Percentiles rank a stretch among this genome's conserved stretches.
Conservation (phyloP, 2,888 invertebrate species). For the Drosophila nr. perissopoda region DNA sequence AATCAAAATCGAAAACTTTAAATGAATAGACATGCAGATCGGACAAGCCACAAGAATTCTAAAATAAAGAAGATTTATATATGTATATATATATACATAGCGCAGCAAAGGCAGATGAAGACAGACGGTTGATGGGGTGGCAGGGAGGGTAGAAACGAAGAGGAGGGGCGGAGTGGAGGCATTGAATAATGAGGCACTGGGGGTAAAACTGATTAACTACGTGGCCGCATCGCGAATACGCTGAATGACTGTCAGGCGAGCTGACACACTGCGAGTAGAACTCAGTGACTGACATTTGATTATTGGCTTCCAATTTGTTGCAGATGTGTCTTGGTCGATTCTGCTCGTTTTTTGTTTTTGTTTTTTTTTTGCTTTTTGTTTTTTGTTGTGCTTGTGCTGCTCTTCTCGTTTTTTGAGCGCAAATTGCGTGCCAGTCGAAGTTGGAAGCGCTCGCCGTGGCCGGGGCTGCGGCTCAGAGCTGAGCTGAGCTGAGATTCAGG, state of each 20-base stretch:
- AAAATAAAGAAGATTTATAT: conserved; percentile 26
- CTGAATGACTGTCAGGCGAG: conserved; percentile 42
- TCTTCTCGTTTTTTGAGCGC: conserved; percentile 36
- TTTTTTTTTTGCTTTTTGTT: conserved; percentile 1
- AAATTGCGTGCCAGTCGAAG: conserved; percentile 68
- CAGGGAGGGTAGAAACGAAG: conserved; percentile 2
- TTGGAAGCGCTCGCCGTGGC: conserved; percentile 5
- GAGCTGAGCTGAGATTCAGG: conserved; percentile 23
- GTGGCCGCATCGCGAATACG: conserved; percentile 57
- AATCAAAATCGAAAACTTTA: conserved; percentile 67
- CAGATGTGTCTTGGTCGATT: conserved; percentile 65
- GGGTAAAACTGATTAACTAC: conserved; percentile 56
- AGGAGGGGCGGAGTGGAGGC: conserved; percentile 7
- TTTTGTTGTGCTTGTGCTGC: neutral
- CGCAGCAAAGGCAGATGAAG: conserved; percentile 1
- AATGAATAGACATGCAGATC: conserved; percentile 76
- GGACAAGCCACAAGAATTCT: conserved; percentile 62
- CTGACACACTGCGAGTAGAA: conserved; percentile 39
- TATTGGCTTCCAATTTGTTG: conserved; percentile 84
- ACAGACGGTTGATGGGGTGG: neutral
- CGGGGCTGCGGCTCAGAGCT: conserved; percentile 4
- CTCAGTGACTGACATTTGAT: conserved; percentile 84
- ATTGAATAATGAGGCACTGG: conserved; percentile 71
- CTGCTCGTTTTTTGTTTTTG: neutral
- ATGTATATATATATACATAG: neutral